These are phyloP conservation scores for Pandemis corylana DNA, from an alignment of 2,888 invertebrate species.

Conservation along the genomic window DNA sequence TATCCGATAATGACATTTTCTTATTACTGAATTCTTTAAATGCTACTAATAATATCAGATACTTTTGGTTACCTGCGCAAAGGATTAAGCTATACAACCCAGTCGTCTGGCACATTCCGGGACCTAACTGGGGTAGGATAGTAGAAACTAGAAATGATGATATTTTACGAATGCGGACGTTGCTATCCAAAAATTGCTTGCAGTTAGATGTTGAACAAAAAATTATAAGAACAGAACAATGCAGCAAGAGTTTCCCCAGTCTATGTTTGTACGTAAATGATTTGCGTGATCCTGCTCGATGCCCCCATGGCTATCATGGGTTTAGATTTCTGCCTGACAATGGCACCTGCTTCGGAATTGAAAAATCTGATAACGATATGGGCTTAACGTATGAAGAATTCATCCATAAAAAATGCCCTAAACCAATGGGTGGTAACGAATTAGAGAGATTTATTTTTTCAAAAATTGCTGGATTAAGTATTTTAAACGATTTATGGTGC, in stretches of 20 bases:
- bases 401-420: slow-evolving; percentile 58
- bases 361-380: slow-evolving; percentile 51
- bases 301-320: slow-evolving; percentile 71
- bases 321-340: slow-evolving; percentile 67
- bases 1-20: slow-evolving; percentile 58
- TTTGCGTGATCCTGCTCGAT: slow-evolving; percentile 64
- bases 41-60: slow-evolving; percentile 55
- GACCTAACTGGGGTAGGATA: slow-evolving; percentile 69
- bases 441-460: slow-evolving; percentile 67
- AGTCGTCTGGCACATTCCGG: slow-evolving; percentile 78
- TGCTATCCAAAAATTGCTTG: slow-evolving; percentile 66
- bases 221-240: slow-evolving; percentile 61
- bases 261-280: slow-evolving; percentile 75
- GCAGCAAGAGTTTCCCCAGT: slow-evolving; percentile 64
- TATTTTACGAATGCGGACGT: slow-evolving; percentile 51
- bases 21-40: slow-evolving; percentile 64
- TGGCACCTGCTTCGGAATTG: slow-evolving; percentile 71
- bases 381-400: slow-evolving; percentile 64
- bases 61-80: slow-evolving; percentile 81
- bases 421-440: slow-evolving; percentile 61
- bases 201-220: slow-evolving; percentile 61
- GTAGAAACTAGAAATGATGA: slow-evolving; percentile 51
- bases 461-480: slow-evolving; percentile 61
- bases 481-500: slow-evolving; percentile 64
- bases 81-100: slow-evolving; percentile 73